Percentiles rank a stretch among this genome's conserved stretches.
Conservation (phyloP, 2,888 invertebrate species). For the Sericinus montela region DNA sequence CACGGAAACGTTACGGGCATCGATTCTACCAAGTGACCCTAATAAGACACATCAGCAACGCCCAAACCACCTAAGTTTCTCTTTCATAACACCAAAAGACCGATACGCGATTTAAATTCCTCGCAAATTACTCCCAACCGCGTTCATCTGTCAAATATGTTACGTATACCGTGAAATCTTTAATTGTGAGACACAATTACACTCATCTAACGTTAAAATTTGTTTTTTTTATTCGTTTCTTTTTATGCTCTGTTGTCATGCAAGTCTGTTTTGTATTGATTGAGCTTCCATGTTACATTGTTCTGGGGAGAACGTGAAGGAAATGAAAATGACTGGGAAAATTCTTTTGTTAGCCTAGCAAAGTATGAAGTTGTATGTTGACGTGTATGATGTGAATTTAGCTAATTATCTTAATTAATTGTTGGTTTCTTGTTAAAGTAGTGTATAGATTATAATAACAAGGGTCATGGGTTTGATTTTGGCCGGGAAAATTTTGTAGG, state of each 20-base stretch:
- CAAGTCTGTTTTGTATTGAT: slow-evolving; percentile 1
- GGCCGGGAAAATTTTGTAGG: too few relatives aligned
- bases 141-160: slow-evolving; percentile 41
- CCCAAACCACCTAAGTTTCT: slow-evolving; percentile 23
- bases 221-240: slow-evolving; percentile 14
- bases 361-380: background rate
- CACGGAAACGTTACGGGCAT: background rate
- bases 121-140: slow-evolving; percentile 21
- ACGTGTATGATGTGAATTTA: background rate
- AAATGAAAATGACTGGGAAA: background rate
- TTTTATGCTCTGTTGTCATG: slow-evolving; percentile 20
- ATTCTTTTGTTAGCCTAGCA: background rate
- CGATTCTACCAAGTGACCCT: slow-evolving; percentile 1
- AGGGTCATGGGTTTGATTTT: too few relatives aligned
- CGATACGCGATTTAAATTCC: slow-evolving; percentile 32
- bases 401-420: background rate
- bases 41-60: background rate
- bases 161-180: slow-evolving; percentile 45
- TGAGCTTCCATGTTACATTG: background rate
- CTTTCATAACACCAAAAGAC: slow-evolving; percentile 22
- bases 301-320: background rate
- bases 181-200: slow-evolving; percentile 38
- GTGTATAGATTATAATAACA: too few relatives aligned
- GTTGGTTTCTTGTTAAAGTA: too few relatives aligned
- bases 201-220: slow-evolving; percentile 26